Percentiles rank a stretch among this genome's conserved stretches.
phyloP scores from a whole-genome alignment of 2,888 invertebrate species.

The Lasioglossum leucozonium region DNA sequence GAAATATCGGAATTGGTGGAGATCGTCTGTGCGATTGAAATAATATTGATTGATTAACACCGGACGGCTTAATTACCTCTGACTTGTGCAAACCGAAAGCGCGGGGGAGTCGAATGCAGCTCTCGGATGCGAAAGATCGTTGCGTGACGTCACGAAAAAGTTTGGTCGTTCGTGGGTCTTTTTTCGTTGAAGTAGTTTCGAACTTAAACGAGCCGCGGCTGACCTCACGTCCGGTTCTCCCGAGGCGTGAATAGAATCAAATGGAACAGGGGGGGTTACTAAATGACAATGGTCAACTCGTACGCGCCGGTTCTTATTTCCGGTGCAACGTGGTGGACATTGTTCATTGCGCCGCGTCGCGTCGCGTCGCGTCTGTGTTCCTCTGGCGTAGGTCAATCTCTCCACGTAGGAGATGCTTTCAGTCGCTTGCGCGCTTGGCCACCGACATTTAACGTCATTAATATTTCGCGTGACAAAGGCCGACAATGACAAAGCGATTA shows the following conservation, averaged over 20 bases:
- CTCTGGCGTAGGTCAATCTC: constrained; percentile 50
- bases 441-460: constrained; percentile 1
- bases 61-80: neutral
- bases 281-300: constrained; percentile 83
- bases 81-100: neutral
- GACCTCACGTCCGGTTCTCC: constrained; percentile 80
- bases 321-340: constrained; percentile 76
- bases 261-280: constrained; percentile 81
- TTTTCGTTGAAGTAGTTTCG: constrained; percentile 62
- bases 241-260: constrained; percentile 80
- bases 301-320: constrained; percentile 82
- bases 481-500: constrained; percentile 32
- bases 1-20: too few relatives aligned
- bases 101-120: neutral
- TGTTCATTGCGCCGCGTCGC: constrained; percentile 61
- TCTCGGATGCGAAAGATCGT: neutral
- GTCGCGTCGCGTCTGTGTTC: constrained; percentile 34
- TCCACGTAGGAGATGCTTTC: neutral
- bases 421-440: neutral
- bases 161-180: constrained; percentile 34
- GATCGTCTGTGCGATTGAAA: too few relatives aligned
- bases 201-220: constrained; percentile 83
- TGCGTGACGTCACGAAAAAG: constrained; percentile 27
- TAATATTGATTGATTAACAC: too few relatives aligned
- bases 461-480: constrained; percentile 32